Evolutionary conservation across 2,797 vertebrate genomes (phyloP), one percentile per base, ranked within the genome.

Genomic region (Enteromius fasciolatus): DNA sequence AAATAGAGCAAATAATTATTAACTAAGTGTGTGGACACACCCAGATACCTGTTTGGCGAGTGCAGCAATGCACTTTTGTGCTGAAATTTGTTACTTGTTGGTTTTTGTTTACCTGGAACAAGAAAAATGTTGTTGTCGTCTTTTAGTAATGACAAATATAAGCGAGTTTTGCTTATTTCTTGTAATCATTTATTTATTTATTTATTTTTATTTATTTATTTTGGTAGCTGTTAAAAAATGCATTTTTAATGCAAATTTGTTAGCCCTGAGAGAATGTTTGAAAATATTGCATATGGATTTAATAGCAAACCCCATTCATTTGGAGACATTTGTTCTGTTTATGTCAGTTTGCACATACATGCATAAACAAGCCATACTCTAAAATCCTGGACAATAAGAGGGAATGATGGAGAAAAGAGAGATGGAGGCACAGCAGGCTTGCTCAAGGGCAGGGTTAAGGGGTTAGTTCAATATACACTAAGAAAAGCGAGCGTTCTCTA

Each of bases 401-500:
- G 84, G 89, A 89, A 90, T 86, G 85, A 90, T 86, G 85, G 84
- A 67, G 81, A 66, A 89, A 88, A 44, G 83, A 57, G 69, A 80
- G 57, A 76, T 83, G 78, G 84, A 86, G 68, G 46, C 78, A 86
- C 66, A 59, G 79, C 39, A 67, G 83, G 73, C 11, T 12, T 80
- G 87, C 82, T 85, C 89, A 88, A 89, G 86, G 86, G 2, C 33
- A 68, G 80, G 67, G 88, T 85, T 61, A 74, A 85, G 83, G 86
- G 89, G 61, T 90, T 88, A 84, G 88, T 90, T 92, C 73, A 77
- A 76, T 86, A 90, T 91, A 89, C 91, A 89, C 90, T 85, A 79
- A 90, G 91, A 92, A 93, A 76, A 90, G 89, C 83, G 76, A 77
- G 69, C 76, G 54, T 90, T 92, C 83, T 93, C 86, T 89, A 90